Evolutionary conservation across 2,888 invertebrate species (phyloP), one percentile per base, ranked within the genome.

Genomic region (Pammene aurita): DNA sequence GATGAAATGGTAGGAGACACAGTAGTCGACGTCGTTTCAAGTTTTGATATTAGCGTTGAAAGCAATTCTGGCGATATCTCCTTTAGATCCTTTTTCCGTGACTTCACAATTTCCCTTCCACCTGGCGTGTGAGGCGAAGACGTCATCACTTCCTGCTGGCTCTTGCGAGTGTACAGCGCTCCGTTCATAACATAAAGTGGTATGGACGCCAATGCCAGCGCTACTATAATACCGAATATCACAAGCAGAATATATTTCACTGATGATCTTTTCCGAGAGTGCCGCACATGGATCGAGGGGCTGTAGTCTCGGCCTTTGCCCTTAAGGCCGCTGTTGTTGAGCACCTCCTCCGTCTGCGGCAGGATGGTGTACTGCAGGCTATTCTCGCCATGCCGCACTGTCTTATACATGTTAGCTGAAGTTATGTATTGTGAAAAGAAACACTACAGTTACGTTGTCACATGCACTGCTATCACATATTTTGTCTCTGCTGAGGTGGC

Each of bases 311-410:
- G 85, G 69, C 93, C 93, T 76, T 92, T 93, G 72, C 93, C 93
- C 75, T 93, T 93, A 72, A 94, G 78, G 70, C 94, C 94, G 76
- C 94, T 94, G 77, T 94, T 94, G 76, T 84, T 93, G 70, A 94
- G 87, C 76, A 94, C 93, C 82, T 94, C 94, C 83, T 95, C 95
- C 69, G 95, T 95, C 84, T 95, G 95, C 70, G 95, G 95, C 73
- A 96, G 92, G 78, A 96, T 95, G 76, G 95, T 95, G 86, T 96
- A 96, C 82, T 95, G 95, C 77, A 96, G 93, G 81, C 95, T 95
- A 79, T 95, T 95, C 84, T 96, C 95, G 72, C 95, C 95, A 84
- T 95, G 95, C 73, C 95, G 91, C 83, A 95, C 95, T 76, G 95
- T 95, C 89, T 95, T 96, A 89, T 95, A 95, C 96, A 96, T 96